A percentile compares a stretch with the other conserved stretches of the same genome.
Conservation (phyloP, 2,888 invertebrate species). For the Chouioia cunea region DNA sequence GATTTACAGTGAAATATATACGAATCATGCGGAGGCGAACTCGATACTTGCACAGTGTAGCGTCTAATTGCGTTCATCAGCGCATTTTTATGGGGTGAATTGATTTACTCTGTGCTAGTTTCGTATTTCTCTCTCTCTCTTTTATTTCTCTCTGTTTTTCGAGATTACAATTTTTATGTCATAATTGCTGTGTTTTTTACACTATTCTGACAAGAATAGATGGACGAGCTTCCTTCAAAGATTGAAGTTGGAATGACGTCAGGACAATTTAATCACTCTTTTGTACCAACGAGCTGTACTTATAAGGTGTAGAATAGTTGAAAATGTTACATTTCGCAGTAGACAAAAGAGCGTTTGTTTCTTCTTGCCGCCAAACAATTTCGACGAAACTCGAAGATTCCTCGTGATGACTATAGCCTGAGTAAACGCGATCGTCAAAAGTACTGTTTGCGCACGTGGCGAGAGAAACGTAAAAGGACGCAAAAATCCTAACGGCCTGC, state of each 20-base stretch:
- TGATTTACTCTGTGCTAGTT: slow-evolving; percentile 28
- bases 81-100: slow-evolving; percentile 23
- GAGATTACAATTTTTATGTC: background rate
- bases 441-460: slow-evolving; percentile 38
- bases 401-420: background rate
- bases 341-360: background rate
- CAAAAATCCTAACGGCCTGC: slow-evolving; percentile 11
- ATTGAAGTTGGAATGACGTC: slow-evolving; percentile 13
- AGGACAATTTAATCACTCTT: slow-evolving; percentile 15
- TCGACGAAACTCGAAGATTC: slow-evolving; percentile 18
- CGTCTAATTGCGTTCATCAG: slow-evolving; percentile 36
- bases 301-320: background rate
- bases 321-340: slow-evolving; percentile 3
- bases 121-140: too few relatives aligned
- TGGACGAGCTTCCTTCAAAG: slow-evolving; percentile 2
- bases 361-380: background rate
- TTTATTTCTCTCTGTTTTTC: background rate
- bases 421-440: slow-evolving; percentile 26
- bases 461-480: slow-evolving; percentile 14
- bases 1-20: slow-evolving; percentile 23
- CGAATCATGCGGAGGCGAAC: slow-evolving; percentile 1
- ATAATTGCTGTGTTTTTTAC: background rate
- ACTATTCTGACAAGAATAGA: slow-evolving; percentile 2
- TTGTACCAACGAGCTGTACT: slow-evolving; percentile 7
- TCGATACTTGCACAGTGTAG: slow-evolving; percentile 21